Conservation (phyloP, 2,888 invertebrate species). For the Apodemia mormo region DNA sequence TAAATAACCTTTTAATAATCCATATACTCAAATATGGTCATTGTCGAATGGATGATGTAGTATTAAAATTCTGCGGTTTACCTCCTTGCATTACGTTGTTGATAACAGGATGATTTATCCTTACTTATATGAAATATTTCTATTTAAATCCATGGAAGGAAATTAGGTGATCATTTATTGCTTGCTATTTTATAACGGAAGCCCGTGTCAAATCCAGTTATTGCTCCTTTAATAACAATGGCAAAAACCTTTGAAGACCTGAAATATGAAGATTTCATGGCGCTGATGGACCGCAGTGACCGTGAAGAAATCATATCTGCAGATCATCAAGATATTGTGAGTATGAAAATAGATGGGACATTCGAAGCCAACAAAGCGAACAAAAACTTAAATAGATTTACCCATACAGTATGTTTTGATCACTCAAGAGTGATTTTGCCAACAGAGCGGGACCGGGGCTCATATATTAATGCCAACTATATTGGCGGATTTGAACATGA, state of each 20-base stretch:
- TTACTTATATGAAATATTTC: not conserved
- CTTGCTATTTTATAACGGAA: not conserved
- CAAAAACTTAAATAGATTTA: slow-evolving; percentile 1
- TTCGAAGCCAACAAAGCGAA: slow-evolving; percentile 13
- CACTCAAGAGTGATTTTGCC: not conserved
- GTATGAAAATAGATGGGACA: slow-evolving; percentile 7
- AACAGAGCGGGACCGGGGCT: slow-evolving; percentile 1
- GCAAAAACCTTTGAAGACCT: not conserved
- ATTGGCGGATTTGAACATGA: slow-evolving; percentile 9
- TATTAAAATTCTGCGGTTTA: slow-evolving; percentile 10
- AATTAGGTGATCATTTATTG: not conserved
- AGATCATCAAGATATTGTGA: slow-evolving; percentile 10
- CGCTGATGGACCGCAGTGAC: slow-evolving; percentile 18
- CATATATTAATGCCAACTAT: slow-evolving; percentile 16
- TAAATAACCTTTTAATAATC: not conserved
- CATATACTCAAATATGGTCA: not conserved
- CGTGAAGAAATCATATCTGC: slow-evolving; percentile 4
- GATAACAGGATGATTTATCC: slow-evolving; percentile 9
- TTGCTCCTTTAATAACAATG: slow-evolving; percentile 6
- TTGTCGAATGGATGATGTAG: not conserved
- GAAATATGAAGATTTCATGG: slow-evolving; percentile 13
- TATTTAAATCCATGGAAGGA: not conserved
- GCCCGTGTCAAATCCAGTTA: not conserved
- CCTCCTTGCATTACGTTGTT: slow-evolving; percentile 14
- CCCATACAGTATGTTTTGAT: slow-evolving; percentile 7